These are phyloP conservation scores for Neomorphus geoffroyi DNA, from an alignment of 2,797 vertebrate species.

Conservation along the genomic window DNA sequence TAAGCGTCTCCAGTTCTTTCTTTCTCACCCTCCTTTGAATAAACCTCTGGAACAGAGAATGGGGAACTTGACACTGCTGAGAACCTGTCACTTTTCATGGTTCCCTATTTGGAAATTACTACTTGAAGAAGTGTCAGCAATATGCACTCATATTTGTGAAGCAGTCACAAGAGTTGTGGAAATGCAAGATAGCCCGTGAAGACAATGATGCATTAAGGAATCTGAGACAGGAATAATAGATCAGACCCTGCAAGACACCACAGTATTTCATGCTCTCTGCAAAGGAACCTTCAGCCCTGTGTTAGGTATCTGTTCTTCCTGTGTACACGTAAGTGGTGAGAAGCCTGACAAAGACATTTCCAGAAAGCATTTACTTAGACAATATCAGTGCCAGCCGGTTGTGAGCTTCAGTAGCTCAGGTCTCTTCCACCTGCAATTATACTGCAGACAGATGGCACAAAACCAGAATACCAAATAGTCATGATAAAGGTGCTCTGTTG, in stretches of 20 bases:
- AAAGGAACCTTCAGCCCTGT: not conserved
- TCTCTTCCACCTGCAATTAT: not conserved
- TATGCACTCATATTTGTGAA: not conserved
- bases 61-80: not conserved
- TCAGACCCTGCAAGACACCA: not conserved
- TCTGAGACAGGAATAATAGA: not conserved
- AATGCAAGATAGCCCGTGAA: not conserved
- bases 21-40: not conserved
- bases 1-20: not conserved
- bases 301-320: not conserved
- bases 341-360: not conserved
- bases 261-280: not conserved
- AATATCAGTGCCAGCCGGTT: not conserved
- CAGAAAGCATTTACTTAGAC: not conserved
- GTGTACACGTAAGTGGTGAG: not conserved
- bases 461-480: not conserved
- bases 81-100: accelerated
- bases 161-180: not conserved
- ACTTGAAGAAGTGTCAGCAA: not conserved
- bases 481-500: not conserved
- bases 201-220: not conserved
- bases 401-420: not conserved
- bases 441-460: not conserved
- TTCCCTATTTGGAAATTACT: not conserved
- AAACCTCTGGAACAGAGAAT: not conserved